Evolutionary conservation across 1,140 invertebrate species (phyloP).

Genomic region (Cecropterus lyciades): DNA sequence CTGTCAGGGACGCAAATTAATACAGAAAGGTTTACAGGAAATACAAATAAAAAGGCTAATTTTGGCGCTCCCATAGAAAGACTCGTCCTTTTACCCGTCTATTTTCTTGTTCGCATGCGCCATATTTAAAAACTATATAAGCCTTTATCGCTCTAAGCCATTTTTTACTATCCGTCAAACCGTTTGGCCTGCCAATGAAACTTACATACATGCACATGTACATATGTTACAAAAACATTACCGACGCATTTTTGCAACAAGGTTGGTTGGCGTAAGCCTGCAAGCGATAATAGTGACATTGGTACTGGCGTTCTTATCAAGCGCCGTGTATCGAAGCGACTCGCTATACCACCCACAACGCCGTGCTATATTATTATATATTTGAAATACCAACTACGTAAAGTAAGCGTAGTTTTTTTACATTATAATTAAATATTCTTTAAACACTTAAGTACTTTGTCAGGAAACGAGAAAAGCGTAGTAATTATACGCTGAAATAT

Average conservation of each 20-base stretch:
- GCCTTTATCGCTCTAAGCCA: too few species aligned
- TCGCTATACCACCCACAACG: constrained; percentile 95
- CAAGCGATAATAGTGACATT: constrained; percentile 93
- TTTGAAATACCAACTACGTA: constrained; percentile 93
- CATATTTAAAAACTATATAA: too few species aligned
- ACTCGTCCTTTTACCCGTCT: too few species aligned
- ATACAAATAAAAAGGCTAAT: too few species aligned
- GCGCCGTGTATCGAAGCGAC: constrained; percentile 93
- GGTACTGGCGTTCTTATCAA: constrained; percentile 93
- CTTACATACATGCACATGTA: too few species aligned
- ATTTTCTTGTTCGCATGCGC: too few species aligned
- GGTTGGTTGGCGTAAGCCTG: constrained; percentile 92
- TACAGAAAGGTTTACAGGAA: too few species aligned
- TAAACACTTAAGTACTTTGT: background rate
- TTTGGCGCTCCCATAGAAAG: too few species aligned
- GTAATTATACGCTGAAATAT: background rate
- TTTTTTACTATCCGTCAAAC: too few species aligned
- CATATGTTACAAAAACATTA: too few species aligned
- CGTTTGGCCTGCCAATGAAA: too few species aligned
- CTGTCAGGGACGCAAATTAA: too few species aligned
- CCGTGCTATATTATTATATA: constrained; percentile 94
- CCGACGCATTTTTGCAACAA: constrained; percentile 89
- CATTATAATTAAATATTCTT: background rate
- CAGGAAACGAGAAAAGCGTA: background rate
- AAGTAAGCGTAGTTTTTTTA: constrained; percentile 78